Evolutionary conservation across 2,797 vertebrate species (phyloP).

Genomic region (Steatocranus sp.): DNA sequence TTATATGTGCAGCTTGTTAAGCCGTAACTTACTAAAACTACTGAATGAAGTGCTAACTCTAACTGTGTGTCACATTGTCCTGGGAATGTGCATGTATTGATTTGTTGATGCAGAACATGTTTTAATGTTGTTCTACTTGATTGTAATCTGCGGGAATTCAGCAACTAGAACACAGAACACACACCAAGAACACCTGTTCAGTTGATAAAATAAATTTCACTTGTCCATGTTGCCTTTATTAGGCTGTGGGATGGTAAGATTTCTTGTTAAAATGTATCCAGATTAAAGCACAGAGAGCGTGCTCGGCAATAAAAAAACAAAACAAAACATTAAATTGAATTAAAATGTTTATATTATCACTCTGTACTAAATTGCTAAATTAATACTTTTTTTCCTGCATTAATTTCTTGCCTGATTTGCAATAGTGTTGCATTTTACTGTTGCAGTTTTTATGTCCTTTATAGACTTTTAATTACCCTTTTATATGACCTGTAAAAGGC

Average conservation of each 20-base stretch:
- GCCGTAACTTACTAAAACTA: background rate
- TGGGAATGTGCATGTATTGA: background rate
- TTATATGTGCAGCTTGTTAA: background rate
- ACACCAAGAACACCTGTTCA: background rate
- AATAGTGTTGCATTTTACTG: background rate
- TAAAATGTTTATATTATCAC: background rate
- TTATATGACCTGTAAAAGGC: background rate
- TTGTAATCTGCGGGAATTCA: background rate
- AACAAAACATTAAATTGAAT: background rate
- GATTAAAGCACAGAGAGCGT: background rate
- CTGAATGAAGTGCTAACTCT: background rate
- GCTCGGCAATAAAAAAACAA: background rate
- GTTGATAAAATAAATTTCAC: background rate
- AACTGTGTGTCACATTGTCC: background rate
- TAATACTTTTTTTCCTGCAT: background rate
- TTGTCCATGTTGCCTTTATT: background rate
- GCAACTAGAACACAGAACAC: background rate
- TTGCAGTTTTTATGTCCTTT: background rate
- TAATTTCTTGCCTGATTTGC: background rate
- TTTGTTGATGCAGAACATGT: background rate
- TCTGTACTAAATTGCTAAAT: background rate
- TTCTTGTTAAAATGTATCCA: background rate
- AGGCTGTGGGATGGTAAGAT: background rate
- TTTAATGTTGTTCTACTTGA: background rate
- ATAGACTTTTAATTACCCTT: background rate